Evolutionary conservation across 2,797 vertebrate genomes (phyloP), one percentile per base, ranked within the genome.

Genomic region (Cossypha niveicapilla): DNA sequence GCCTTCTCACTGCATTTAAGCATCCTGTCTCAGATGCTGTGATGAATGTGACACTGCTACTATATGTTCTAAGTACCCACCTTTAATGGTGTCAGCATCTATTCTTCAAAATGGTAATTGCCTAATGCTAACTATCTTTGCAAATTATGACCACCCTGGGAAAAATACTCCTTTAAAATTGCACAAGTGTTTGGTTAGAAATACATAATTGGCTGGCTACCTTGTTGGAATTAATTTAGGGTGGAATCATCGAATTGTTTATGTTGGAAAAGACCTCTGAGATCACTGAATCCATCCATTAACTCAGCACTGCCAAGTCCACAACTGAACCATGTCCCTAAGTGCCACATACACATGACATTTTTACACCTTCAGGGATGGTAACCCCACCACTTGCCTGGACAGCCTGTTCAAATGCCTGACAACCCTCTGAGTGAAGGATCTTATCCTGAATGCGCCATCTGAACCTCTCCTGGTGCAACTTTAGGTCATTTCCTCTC

Each of bases 1-100:
- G 96, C 88, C 96, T 96, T 96, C 96, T 95, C 95, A 93, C 76
- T 94, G 83, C 94, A 94, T 96, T 97, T 94, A 94, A 97, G 79
- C 87, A 78, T 96, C 77, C 62, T 77, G 81, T 95, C 93, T 97
- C 76, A 51, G 92, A 90, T 84, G 84, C 85, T 82, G 58, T 97
- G 96, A 97, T 95, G 86, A 96, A 96, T 97, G 96, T 95, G 93
- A 96, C 94, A 84, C 88, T 75, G 72, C 92, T 92, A 91, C 96
- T 96, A 80, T 92, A 94, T 94, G 96, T 96, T 92, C 96, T 95
- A 96, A 97, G 94, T 87, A 96, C 91, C 96, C 94, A 86, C 81
- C 97, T 96, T 94, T 94, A 95, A 95, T 96, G 96, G 96, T 93
- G 95, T 96, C 94, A 97, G 73, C 81, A 90, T 85, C 95, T 76